Percentiles rank a stretch among this genome's conserved stretches.
Evolutionary conservation across 2,113 vertebrate genomes (phyloP).

Genomic region (Phalacrocorax pelagicus): DNA sequence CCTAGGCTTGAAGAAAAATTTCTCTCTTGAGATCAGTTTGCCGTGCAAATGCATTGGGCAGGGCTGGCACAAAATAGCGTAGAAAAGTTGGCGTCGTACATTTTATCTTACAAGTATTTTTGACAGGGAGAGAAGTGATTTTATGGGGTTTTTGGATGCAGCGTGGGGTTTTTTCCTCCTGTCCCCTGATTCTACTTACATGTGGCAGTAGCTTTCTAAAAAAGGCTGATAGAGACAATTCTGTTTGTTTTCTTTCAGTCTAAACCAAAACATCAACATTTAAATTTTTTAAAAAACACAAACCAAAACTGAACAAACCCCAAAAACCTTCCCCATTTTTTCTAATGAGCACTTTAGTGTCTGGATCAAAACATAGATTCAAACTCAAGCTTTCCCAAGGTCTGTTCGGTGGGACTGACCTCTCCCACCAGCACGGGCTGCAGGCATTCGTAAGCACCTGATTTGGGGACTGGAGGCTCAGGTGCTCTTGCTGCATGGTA

Average conservation of each 20-base stretch:
- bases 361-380: not conserved
- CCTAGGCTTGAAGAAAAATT: not conserved
- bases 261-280: not conserved
- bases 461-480: accelerated
- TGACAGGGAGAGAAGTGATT: not conserved
- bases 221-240: not conserved
- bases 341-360: not conserved
- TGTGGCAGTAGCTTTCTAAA: not conserved
- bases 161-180: not conserved
- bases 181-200: not conserved
- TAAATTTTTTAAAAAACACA: not conserved
- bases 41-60: not conserved
- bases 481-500: not conserved
- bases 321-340: not conserved
- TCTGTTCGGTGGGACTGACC: not conserved
- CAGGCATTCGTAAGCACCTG: accelerated
- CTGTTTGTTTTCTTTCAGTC: not conserved
- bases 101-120: not conserved
- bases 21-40: not conserved
- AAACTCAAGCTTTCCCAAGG: not conserved
- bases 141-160: not conserved
- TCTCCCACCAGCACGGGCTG: not conserved
- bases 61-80: not conserved
- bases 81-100: not conserved
- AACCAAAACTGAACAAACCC: no score